These are phyloP conservation scores for Pediacus dermestoides DNA, from an alignment of 2,888 invertebrate genomes.

Conservation along the genomic window DNA sequence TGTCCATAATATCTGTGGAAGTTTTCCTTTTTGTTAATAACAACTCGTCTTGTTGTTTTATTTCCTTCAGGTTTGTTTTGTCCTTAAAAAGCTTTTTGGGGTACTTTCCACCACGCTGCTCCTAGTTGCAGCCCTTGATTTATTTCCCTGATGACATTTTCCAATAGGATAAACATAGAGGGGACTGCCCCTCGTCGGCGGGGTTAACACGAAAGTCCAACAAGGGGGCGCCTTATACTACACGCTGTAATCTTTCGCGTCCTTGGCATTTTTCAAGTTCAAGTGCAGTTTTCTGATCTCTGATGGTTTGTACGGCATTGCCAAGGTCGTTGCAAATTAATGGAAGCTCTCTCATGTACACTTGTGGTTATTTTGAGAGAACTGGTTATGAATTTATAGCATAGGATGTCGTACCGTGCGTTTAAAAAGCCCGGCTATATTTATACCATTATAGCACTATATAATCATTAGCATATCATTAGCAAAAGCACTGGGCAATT, in stretches of 20 bases:
- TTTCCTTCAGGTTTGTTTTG: background rate
- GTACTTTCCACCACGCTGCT: too few relatives aligned
- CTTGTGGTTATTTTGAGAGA: constrained; percentile 32
- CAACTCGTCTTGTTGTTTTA: constrained; percentile 1
- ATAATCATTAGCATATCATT: constrained; percentile 33
- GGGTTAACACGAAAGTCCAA: background rate
- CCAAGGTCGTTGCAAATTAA: constrained; percentile 6
- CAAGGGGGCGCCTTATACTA: background rate
- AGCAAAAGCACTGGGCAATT: constrained; percentile 13
- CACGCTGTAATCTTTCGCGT: background rate
- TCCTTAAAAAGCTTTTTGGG: constrained; percentile 3
- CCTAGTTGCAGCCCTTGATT: background rate
- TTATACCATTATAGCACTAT: constrained; percentile 29
- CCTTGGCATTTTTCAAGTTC: constrained; percentile 9
- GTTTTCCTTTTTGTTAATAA: background rate
- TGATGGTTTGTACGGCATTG: constrained; percentile 5
- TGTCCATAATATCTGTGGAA: background rate
- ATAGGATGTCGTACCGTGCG: constrained; percentile 21
- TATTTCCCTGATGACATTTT: constrained; percentile 4
- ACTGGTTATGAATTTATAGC: constrained; percentile 32
- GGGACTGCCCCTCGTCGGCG: too few relatives aligned
- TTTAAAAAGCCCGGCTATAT: constrained; percentile 27
- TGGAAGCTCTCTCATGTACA: constrained; percentile 2
- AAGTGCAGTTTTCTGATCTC: constrained; percentile 3
- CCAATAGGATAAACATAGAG: constrained; percentile 1